These are phyloP conservation scores for Siphlonurus alternatus DNA, from an alignment of 2,888 invertebrate genomes.

Conservation along the genomic window DNA sequence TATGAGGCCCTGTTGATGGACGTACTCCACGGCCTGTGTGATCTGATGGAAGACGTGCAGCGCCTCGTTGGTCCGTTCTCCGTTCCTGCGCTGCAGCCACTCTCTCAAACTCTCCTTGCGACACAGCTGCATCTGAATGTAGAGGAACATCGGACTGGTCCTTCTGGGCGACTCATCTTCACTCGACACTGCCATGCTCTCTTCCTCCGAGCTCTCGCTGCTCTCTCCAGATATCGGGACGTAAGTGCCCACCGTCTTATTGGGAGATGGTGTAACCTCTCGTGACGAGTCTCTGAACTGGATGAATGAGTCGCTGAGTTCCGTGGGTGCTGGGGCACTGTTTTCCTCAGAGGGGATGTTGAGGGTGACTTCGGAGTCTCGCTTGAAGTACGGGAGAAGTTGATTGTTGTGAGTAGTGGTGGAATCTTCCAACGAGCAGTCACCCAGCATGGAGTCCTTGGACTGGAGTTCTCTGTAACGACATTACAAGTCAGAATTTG, in stretches of 20 bases:
- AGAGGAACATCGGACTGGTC: conserved; percentile 46
- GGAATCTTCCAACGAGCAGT: background rate
- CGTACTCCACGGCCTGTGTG: conserved; percentile 86
- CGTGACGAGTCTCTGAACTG: background rate
- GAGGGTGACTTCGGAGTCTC: conserved; percentile 18
- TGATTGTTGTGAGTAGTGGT: conserved; percentile 9
- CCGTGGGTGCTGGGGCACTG: background rate
- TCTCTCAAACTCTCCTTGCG: conserved; percentile 74
- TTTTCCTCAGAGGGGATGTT: conserved; percentile 9
- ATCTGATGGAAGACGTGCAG: conserved; percentile 64
- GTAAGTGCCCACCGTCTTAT: background rate
- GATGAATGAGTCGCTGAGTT: conserved; percentile 24
- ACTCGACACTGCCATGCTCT: background rate
- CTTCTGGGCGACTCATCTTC: background rate
- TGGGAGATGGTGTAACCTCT: background rate
- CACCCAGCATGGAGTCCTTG: background rate
- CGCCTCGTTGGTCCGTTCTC: conserved; percentile 25
- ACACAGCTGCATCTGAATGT: conserved; percentile 97
- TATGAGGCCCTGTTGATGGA: conserved; percentile 81
- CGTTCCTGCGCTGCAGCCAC: conserved; percentile 46
- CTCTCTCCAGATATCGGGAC: background rate
- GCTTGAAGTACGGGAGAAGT: conserved; percentile 19
- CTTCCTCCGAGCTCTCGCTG: background rate
- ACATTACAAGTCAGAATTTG: background rate
- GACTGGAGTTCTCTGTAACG: background rate